phyloP scores from a whole-genome alignment of 2,113 vertebrate species.

The Aplodontia rufa region DNA sequence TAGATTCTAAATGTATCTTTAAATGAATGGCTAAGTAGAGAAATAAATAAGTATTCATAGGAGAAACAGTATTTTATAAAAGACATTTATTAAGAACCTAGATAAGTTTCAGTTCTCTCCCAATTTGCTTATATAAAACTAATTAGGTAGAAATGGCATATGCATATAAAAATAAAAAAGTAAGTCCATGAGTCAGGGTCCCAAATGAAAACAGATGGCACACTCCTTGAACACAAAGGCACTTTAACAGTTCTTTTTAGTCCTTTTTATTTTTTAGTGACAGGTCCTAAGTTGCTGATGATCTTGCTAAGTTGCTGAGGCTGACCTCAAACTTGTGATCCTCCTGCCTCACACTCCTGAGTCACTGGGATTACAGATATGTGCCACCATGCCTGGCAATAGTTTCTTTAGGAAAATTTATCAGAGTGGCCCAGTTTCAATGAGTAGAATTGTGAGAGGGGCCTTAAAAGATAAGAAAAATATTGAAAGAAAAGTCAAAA shows the following conservation, averaged over 20 bases:
- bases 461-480: not conserved
- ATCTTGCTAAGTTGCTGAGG: too few species aligned
- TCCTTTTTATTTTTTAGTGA: too few species aligned
- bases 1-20: not conserved
- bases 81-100: conserved; percentile 45
- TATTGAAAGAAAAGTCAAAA: not conserved
- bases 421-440: not conserved
- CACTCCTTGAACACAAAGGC: not conserved
- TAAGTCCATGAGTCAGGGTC: conserved; percentile 41
- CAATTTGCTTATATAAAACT: conserved; percentile 48
- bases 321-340: too few species aligned
- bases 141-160: conserved; percentile 55
- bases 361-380: too few species aligned
- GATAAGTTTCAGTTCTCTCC: conserved; percentile 21
- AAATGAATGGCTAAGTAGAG: not conserved
- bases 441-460: not conserved
- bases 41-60: conserved; percentile 36
- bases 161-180: conserved; percentile 49
- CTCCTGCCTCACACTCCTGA: too few species aligned
- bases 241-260: too few species aligned
- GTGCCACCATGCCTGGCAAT: not conserved
- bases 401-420: not conserved
- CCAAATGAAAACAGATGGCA: conserved; percentile 59
- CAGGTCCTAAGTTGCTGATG: too few species aligned
- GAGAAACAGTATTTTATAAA: conserved; percentile 30